phyloP scores from a whole-genome alignment of 2,797 vertebrate genomes.

The Hoplostethus atlanticus region DNA sequence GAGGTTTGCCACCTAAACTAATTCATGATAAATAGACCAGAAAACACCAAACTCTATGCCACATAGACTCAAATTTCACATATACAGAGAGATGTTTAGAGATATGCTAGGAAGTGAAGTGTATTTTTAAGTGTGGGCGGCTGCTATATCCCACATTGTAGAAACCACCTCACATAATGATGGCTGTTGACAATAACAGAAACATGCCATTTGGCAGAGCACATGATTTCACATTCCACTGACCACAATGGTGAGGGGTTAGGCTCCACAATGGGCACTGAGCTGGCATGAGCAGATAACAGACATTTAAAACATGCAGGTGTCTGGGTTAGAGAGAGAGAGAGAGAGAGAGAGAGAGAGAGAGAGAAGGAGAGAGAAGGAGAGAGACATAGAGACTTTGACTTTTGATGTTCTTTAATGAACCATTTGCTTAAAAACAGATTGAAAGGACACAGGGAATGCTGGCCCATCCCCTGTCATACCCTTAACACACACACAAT shows the following conservation, averaged over 20 bases:
- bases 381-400: too few relatives aligned
- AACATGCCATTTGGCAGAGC: slow-evolving; percentile 47
- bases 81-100: too few relatives aligned
- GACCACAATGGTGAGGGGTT: slow-evolving; percentile 72
- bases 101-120: background rate
- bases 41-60: too few relatives aligned
- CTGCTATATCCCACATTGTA: background rate
- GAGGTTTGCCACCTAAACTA: too few relatives aligned
- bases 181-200: slow-evolving; percentile 46
- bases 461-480: too few relatives aligned
- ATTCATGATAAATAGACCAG: too few relatives aligned
- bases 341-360: slow-evolving; percentile 35
- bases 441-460: too few relatives aligned
- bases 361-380: slow-evolving; percentile 18
- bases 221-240: slow-evolving; percentile 76
- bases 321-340: slow-evolving; percentile 53
- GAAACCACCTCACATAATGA: slow-evolving; percentile 37
- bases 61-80: too few relatives aligned
- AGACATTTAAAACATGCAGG: slow-evolving; percentile 64
- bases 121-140: background rate
- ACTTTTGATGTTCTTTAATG: too few relatives aligned
- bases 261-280: slow-evolving; percentile 65
- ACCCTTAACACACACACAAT: too few relatives aligned
- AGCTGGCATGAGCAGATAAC: slow-evolving; percentile 61
- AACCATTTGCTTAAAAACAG: too few relatives aligned